Evolutionary conservation across 2,888 invertebrate species (phyloP).

Genomic region (Lamproptera curius): DNA sequence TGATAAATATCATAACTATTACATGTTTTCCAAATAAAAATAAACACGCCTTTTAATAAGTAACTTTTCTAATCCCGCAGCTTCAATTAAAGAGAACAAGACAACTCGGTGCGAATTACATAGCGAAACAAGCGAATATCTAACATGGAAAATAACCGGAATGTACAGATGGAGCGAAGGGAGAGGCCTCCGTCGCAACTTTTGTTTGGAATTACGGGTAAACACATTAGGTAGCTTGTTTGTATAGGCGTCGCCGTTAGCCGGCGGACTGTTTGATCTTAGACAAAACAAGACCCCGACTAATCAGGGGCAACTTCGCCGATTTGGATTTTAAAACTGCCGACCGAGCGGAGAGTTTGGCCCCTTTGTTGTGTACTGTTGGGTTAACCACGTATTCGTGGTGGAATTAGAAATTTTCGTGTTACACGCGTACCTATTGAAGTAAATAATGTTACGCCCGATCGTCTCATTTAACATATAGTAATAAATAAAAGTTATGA

Average conservation of each 20-base stretch:
- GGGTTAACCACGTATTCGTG: constrained; percentile 19
- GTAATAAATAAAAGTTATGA: too few relatives aligned
- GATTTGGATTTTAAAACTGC: constrained; percentile 51
- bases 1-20: too few relatives aligned
- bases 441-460: constrained; percentile 14
- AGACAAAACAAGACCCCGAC: constrained; percentile 43
- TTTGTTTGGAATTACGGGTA: constrained; percentile 69
- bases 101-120: neutral
- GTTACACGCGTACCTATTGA: constrained; percentile 12
- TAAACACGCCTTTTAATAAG: too few relatives aligned
- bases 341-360: constrained; percentile 31
- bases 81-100: too few relatives aligned
- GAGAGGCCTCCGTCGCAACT: constrained; percentile 47
- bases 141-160: constrained; percentile 38
- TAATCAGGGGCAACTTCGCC: constrained; percentile 59
- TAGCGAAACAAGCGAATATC: constrained; percentile 24
- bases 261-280: constrained; percentile 61
- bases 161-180: constrained; percentile 42
- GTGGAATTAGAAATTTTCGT: constrained; percentile 14
- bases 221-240: constrained; percentile 73
- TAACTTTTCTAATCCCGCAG: too few relatives aligned
- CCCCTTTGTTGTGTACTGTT: constrained; percentile 23
- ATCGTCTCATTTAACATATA: too few relatives aligned
- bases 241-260: constrained; percentile 63
- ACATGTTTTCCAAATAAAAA: too few relatives aligned